Conservation (phyloP, 2,797 vertebrate species). For the Falco peregrinus region DNA sequence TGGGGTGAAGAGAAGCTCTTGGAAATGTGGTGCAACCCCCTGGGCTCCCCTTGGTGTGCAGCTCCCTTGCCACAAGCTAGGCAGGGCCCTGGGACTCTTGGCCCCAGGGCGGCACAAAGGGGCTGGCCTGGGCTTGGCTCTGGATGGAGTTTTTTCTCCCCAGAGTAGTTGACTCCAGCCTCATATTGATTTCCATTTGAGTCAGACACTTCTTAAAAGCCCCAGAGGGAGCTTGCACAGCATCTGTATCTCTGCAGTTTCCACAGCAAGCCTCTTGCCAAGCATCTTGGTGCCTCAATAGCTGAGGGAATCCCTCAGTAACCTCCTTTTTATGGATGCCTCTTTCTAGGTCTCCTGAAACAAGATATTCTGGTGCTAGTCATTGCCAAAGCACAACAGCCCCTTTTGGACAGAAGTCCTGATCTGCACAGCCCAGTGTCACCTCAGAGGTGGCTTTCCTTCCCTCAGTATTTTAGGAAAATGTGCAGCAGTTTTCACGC, state of each 20-base stretch:
- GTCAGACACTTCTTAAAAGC: constrained; percentile 33
- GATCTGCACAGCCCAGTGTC: background rate
- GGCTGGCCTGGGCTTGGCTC: background rate
- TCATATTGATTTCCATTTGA: constrained; percentile 45
- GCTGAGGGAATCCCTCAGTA: constrained; percentile 38
- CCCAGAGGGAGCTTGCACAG: constrained; percentile 43
- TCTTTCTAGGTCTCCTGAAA: background rate
- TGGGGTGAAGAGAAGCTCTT: background rate
- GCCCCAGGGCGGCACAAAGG: background rate
- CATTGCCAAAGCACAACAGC: background rate
- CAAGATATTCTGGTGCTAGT: background rate
- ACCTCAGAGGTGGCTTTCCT: background rate
- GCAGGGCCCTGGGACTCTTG: background rate
- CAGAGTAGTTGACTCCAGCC: background rate
- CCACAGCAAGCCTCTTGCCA: background rate
- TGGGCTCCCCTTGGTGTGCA: background rate
- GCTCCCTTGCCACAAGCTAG: background rate
- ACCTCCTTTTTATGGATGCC: background rate
- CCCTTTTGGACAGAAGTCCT: background rate
- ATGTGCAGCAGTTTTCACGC: background rate
- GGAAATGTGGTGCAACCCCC: background rate
- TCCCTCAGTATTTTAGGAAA: background rate
- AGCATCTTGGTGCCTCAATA: background rate
- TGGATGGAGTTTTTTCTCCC: background rate
- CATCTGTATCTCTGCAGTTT: constrained; percentile 32